Percentiles rank a stretch among this genome's conserved stretches.
These are phyloP conservation scores for Trichomycterus rosablanca DNA, from an alignment of 2,113 vertebrate genomes.

Conservation along the genomic window DNA sequence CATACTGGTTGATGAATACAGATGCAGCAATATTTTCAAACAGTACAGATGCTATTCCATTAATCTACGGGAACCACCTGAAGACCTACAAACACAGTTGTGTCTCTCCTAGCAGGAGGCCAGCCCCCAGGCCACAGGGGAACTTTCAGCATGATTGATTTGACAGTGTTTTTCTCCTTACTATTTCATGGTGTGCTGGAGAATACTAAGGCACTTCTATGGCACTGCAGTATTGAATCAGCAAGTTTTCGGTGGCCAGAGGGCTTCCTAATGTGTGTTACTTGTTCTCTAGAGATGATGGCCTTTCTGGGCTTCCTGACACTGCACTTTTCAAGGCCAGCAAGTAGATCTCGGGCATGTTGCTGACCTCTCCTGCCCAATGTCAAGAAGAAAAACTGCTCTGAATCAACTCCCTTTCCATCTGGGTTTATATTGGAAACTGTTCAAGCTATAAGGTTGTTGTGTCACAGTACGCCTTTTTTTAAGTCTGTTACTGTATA, in stretches of 20 bases:
- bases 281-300: slow-evolving; percentile 30
- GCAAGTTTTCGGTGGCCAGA: slow-evolving; percentile 25
- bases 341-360: slow-evolving; percentile 16
- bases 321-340: slow-evolving; percentile 53
- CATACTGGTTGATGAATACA: slow-evolving; percentile 21
- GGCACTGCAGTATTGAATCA: slow-evolving; percentile 28
- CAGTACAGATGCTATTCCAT: neutral
- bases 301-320: slow-evolving; percentile 68
- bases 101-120: slow-evolving; percentile 12
- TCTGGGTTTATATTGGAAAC: neutral
- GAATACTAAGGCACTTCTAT: slow-evolving; percentile 25
- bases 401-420: neutral
- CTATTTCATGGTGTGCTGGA: slow-evolving; percentile 25
- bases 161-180: slow-evolving; percentile 22
- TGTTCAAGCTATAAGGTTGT: neutral
- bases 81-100: slow-evolving; percentile 33
- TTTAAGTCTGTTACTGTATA: neutral
- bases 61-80: slow-evolving; percentile 2
- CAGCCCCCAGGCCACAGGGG: slow-evolving; percentile 16
- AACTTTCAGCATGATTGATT: slow-evolving; percentile 36
- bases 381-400: slow-evolving; percentile 19
- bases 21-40: slow-evolving; percentile 10
- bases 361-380: slow-evolving; percentile 4
- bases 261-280: slow-evolving; percentile 24
- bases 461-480: neutral